These are phyloP conservation scores for Ovibos moschatus DNA, from an alignment of 2,113 vertebrate species.

Conservation along the genomic window DNA sequence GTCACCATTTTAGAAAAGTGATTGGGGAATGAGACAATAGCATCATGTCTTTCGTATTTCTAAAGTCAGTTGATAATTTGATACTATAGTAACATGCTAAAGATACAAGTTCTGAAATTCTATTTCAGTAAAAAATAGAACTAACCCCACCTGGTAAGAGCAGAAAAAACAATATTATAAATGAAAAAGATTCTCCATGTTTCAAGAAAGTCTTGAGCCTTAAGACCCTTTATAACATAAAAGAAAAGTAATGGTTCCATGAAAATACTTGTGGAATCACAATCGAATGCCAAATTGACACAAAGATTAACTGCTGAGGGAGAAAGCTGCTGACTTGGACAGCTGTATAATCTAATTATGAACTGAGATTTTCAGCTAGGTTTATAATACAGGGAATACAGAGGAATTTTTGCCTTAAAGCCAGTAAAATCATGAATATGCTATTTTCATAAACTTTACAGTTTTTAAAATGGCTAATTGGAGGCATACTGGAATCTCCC, in stretches of 20 bases:
- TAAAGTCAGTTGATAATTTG: neutral
- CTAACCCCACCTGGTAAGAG: neutral
- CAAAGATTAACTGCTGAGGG: neutral
- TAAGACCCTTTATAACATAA: neutral
- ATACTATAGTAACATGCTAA: neutral
- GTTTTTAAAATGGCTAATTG: neutral
- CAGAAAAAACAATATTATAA: neutral
- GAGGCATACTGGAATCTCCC: neutral
- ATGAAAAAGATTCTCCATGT: neutral
- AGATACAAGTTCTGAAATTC: neutral
- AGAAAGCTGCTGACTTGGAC: neutral
- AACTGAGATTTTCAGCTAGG: neutral
- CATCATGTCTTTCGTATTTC: neutral
- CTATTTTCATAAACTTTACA: neutral
- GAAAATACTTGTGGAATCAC: neutral
- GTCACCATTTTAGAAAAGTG: neutral
- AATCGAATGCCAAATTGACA: neutral
- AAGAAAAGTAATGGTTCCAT: neutral
- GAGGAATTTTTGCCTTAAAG: neutral
- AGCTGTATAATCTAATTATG: neutral
- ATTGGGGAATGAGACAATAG: neutral
- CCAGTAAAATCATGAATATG: neutral
- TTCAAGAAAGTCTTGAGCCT: neutral
- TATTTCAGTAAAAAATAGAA: neutral
- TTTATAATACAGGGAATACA: neutral